Percentiles rank a stretch among this genome's conserved stretches.
Conservation (phyloP, 1,140 invertebrate genomes). For the Ips typographus region DNA sequence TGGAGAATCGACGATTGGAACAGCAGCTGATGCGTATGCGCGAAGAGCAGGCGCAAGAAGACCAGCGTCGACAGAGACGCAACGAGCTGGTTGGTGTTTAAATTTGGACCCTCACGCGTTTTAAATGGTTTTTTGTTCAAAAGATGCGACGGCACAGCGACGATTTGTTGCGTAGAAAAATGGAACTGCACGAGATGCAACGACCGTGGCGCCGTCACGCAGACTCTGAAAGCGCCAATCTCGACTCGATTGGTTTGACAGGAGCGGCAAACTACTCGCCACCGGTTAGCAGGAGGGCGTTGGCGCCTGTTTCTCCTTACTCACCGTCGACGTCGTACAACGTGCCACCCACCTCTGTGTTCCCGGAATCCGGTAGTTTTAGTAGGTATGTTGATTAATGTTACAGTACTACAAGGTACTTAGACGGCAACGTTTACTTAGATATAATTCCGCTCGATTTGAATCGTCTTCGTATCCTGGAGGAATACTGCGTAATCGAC, state of each 20-base stretch:
- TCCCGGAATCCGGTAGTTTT: constrained; percentile 38
- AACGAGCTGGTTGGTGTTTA: constrained; percentile 8
- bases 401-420: background rate
- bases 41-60: constrained; percentile 54
- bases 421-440: constrained; percentile 3
- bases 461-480: constrained; percentile 39
- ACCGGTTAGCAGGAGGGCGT: constrained; percentile 38
- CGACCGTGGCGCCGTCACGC: constrained; percentile 53
- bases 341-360: constrained; percentile 47
- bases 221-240: constrained; percentile 45
- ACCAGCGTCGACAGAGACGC: constrained; percentile 35
- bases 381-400: constrained; percentile 13
- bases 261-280: constrained; percentile 40
- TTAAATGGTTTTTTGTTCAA: constrained; percentile 7
- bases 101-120: background rate
- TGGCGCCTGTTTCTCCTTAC: constrained; percentile 14
- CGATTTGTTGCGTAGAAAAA: constrained; percentile 54
- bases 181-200: constrained; percentile 53
- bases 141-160: constrained; percentile 55
- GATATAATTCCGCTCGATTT: constrained; percentile 43
- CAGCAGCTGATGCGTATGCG: constrained; percentile 57
- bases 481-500: constrained; percentile 37
- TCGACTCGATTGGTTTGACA: constrained; percentile 16
- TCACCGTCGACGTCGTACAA: constrained; percentile 40
- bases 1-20: constrained; percentile 58